Evolutionary conservation across 2,113 vertebrate genomes (phyloP), one percentile per base, ranked within the genome.

Genomic region (Oreotragus oreotragus): DNA sequence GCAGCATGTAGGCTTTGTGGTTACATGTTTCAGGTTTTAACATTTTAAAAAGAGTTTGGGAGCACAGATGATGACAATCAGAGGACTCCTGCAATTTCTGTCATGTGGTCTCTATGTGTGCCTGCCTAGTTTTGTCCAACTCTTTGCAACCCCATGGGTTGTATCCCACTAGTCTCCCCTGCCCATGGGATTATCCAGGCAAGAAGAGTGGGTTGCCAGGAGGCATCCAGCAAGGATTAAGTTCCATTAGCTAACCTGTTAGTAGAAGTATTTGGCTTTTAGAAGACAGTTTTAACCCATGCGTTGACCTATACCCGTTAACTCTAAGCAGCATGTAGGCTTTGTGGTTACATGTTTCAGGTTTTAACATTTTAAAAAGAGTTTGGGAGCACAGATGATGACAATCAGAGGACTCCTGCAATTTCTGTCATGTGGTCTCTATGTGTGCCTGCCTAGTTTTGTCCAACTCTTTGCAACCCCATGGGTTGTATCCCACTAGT

Each of bases 181-280:
- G 70, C n/a, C n/a, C n/a, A n/a, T n/a, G n/a, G n/a, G n/a, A n/a
- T n/a, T n/a, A n/a, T n/a, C n/a, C n/a, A n/a, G n/a, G n/a, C n/a
- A n/a, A n/a, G n/a, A n/a, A n/a, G n/a, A n/a, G n/a, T n/a, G n/a
- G n/a, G n/a, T n/a, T n/a, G n/a, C n/a, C n/a, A n/a, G 0, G n/a
- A 94, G 90, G 92, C 89, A 96, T 55, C 95, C 95, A 93, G 62
- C 45, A 62, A 92, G 97, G 95, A 95, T 92, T 97, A 97, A 93
- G 58, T 60, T 33, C 96, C 90, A 81, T 96, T 96, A 94, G 66
- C 84, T 96, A 94, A 94, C 90, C 92, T 88, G 94, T 77, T 92
- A 85, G 58, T 66, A 25, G 27, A 70, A n/a, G 33, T 36, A 25
- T 62, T 80, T 91, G 62, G 53, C 62, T 86, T 45, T 93, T 84